Base-by-base conservation (phyloP, 2,888 invertebrate genomes). In the Spisula solida region DNA sequence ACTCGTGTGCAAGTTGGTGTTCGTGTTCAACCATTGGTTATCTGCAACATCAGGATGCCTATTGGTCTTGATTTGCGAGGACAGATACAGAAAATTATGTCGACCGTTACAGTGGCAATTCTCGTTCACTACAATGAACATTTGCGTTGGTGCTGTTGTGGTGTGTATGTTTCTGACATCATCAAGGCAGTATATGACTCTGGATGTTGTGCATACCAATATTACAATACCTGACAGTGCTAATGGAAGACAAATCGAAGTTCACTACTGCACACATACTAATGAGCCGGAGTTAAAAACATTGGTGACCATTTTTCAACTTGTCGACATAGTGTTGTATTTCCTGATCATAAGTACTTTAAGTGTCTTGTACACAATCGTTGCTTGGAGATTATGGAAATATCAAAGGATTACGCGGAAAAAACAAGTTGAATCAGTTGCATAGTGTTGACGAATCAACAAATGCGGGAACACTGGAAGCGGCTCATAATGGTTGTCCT, bases 31-130 rank as follows among this genome's bases (percentile, higher is more conserved):
- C 25, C 85, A 85, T 34, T 25, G 66, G 25, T 48, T 82, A 0
- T 85, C 82, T 1, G 0, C 81, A 0, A 20, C 14, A 12, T 88
- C 88, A 25, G 5, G 29, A 5, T 81, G 81, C 10, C 48, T 81
- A 8, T 47, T 88, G 12, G 12, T 60, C 8, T 31, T 88, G 5
- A 81, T 88, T 25, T 48, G 56, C 5, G 8, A 85, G 10, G 88
- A 88, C 20, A 47, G 88, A 48, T 85, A 31, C 51, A 48, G 82
- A 79, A 85, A 79, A 56, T 66, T 88, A 25, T 88, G 85, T 48
- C 55, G 34, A 14, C 84, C 84, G 10, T 48, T 66, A 4, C n/a
- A 51, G 20, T 85, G 88, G 88, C 84, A 88, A n/a, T 41, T 85
- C 16, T 66, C 81, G 0, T 25, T 70, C 1, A 34, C 8, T 0